phyloP scores from a whole-genome alignment of 2,888 invertebrate species.

The Watsonalla binaria region DNA sequence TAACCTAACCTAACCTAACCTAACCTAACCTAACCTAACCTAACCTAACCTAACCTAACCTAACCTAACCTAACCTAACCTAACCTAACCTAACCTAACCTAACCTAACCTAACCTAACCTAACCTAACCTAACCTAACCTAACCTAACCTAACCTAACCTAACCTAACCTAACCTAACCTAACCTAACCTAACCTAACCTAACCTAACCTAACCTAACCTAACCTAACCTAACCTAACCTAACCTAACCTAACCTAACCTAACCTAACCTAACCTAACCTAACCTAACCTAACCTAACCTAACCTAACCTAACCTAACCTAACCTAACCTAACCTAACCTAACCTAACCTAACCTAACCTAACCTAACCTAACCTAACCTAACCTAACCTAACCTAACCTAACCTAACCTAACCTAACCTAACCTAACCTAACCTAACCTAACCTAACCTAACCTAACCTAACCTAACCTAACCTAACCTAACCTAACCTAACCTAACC shows the following conservation, averaged over 20 bases:
- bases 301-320: slow-evolving; percentile 10
- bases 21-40: slow-evolving; percentile 13
- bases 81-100: slow-evolving; percentile 10
- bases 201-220: slow-evolving; percentile 11
- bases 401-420: slow-evolving; percentile 10
- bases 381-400: slow-evolving; percentile 11
- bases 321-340: slow-evolving; percentile 11
- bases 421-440: slow-evolving; percentile 10
- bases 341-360: slow-evolving; percentile 10
- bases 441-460: slow-evolving; percentile 11
- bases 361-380: slow-evolving; percentile 11
- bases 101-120: slow-evolving; percentile 12
- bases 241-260: slow-evolving; percentile 10
- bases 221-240: slow-evolving; percentile 11
- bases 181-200: slow-evolving; percentile 13
- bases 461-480: slow-evolving; percentile 13
- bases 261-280: slow-evolving; percentile 10
- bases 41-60: slow-evolving; percentile 13
- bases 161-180: slow-evolving; percentile 12
- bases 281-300: slow-evolving; percentile 10
- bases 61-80: slow-evolving; percentile 11
- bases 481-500: slow-evolving; percentile 14
- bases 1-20: slow-evolving; percentile 12
- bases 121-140: slow-evolving; percentile 12
- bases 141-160: slow-evolving; percentile 11